A percentile compares a stretch with the other conserved stretches of the same genome.
Conservation (phyloP, 2,113 vertebrate species). For the Dicerorhinus sumatrensis region DNA sequence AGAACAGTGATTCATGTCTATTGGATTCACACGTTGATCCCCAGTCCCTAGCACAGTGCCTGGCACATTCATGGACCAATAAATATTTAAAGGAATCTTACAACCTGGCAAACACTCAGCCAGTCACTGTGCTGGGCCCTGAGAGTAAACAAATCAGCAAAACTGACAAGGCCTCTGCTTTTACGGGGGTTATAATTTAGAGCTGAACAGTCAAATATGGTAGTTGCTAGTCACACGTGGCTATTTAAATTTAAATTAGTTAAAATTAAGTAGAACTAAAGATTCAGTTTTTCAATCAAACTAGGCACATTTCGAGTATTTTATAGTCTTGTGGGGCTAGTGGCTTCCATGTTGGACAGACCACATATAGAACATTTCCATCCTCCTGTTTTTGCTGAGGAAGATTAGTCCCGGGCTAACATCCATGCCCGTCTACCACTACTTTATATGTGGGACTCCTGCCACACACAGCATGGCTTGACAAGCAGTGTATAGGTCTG, state of each 20-base stretch:
- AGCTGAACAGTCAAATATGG: not conserved
- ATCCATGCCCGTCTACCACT: no score
- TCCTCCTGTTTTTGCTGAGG: no score
- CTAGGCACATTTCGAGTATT: not conserved
- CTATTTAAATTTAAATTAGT: not conserved
- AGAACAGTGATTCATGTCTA: not conserved
- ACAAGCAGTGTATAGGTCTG: no score
- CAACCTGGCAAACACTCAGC: not conserved
- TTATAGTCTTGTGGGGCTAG: not conserved
- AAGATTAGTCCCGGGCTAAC: no score
- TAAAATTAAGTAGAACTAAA: slow-evolving; percentile 10
- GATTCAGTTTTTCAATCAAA: not conserved
- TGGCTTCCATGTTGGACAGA: not conserved
- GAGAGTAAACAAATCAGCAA: not conserved
- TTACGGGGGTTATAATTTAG: not conserved
- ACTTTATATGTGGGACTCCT: no score
- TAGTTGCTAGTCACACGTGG: not conserved
- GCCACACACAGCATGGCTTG: no score
- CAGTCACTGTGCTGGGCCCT: not conserved
- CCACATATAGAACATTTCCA: not conserved
- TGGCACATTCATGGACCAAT: not conserved
- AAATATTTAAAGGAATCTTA: not conserved
- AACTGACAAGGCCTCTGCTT: not conserved
- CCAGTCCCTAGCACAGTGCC: not conserved
- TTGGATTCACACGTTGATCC: not conserved